Percentiles rank a stretch among this genome's conserved stretches.
Conservation (phyloP, 1,140 invertebrate genomes). For the Agrypnia vestita region DNA sequence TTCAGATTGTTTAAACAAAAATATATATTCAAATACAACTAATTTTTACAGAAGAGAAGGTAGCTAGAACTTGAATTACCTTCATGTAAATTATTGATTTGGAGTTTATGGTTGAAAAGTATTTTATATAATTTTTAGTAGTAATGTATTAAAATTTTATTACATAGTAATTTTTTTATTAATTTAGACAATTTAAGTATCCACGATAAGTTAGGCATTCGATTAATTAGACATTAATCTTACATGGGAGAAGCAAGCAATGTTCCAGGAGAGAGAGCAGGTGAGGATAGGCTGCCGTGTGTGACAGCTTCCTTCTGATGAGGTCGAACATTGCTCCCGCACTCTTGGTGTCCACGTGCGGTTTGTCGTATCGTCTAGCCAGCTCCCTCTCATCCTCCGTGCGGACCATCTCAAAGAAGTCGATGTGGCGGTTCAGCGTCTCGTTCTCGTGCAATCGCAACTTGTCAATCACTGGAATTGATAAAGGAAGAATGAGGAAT, state of each 20-base stretch:
- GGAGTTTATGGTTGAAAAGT: too few species aligned
- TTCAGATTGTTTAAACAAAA: not conserved
- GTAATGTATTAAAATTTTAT: too few species aligned
- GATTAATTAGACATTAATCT: conserved; percentile 68
- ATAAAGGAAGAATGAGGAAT: not conserved
- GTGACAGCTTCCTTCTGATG: conserved; percentile 90
- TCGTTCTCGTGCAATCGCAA: conserved; percentile 93
- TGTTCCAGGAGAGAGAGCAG: conserved; percentile 94
- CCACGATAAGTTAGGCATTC: too few species aligned
- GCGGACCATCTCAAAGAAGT: conserved; percentile 99
- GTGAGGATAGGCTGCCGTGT: conserved; percentile 95
- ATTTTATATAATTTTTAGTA: too few species aligned
- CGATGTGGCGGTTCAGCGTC: conserved; percentile 91
- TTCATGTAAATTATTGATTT: too few species aligned
- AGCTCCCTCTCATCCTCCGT: conserved; percentile 97
- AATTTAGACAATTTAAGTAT: too few species aligned
- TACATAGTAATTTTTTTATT: too few species aligned
- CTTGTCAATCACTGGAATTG: conserved; percentile 87
- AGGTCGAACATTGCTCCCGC: conserved; percentile 95
- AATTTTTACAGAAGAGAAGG: not conserved
- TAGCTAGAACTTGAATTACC: not conserved
- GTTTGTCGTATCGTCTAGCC: conserved; percentile 90
- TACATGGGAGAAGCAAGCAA: conserved; percentile 90
- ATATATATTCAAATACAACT: too few species aligned
- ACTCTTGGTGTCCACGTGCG: conserved; percentile 96